A percentile compares a stretch with the other conserved stretches of the same genome.
Evolutionary conservation across 2,113 vertebrate species (phyloP).

Genomic region (Cebidichthys violaceus): DNA sequence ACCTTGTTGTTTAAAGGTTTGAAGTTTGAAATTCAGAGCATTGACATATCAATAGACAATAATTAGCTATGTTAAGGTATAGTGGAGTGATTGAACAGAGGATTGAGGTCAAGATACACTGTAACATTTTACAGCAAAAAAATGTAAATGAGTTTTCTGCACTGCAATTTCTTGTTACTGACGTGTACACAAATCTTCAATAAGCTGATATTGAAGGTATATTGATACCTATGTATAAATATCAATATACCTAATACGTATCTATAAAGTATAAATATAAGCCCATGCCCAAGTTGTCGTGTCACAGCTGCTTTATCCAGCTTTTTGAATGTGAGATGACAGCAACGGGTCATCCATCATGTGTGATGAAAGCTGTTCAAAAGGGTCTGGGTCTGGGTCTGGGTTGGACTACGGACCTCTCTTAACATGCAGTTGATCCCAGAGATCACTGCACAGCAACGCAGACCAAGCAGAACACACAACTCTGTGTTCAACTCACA

Average conservation of each 20-base stretch:
- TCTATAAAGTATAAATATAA: not conserved
- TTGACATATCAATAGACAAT: too few species aligned
- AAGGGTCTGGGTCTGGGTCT: too few species aligned
- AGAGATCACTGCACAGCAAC: not conserved
- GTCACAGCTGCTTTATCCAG: not conserved
- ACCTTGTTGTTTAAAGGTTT: too few species aligned
- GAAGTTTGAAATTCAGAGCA: too few species aligned
- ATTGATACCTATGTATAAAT: not conserved
- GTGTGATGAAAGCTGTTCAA: not conserved
- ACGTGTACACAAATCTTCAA: not conserved
- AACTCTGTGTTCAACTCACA: too few species aligned
- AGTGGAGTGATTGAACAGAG: too few species aligned
- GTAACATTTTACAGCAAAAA: not conserved
- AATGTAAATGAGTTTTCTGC: not conserved
- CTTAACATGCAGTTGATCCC: too few species aligned
- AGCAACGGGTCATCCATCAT: not conserved
- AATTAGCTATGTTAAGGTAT: too few species aligned
- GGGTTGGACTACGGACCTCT: not conserved
- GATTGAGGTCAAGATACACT: too few species aligned
- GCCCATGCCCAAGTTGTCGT: not conserved
- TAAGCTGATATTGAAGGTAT: not conserved
- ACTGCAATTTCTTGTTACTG: too few species aligned
- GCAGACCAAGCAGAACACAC: not conserved
- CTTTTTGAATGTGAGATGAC: not conserved
- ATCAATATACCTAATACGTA: not conserved